A percentile compares a stretch with the other conserved stretches of the same genome.
phyloP scores from a whole-genome alignment of 2,888 invertebrate genomes.

The Lasioglossum figueresi region DNA sequence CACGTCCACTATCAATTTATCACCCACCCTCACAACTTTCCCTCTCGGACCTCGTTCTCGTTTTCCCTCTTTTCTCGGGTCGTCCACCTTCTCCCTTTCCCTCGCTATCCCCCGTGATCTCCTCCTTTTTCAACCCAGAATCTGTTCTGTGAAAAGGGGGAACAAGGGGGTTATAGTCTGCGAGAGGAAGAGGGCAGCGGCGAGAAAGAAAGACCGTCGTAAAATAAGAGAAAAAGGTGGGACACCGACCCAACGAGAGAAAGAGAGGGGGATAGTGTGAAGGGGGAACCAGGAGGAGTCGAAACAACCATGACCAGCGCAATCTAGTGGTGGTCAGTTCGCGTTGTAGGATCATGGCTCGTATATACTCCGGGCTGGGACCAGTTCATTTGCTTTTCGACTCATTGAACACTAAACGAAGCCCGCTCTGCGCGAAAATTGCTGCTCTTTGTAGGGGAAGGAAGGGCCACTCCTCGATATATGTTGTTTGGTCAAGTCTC shows the following conservation, averaged over 20 bases:
- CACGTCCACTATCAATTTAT: slow-evolving; percentile 83
- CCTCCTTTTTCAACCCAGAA: slow-evolving; percentile 57
- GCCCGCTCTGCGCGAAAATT: not conserved
- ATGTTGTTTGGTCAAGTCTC: no score
- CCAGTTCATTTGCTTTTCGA: slow-evolving; percentile 63
- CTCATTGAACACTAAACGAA: slow-evolving; percentile 22
- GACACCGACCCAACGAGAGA: slow-evolving; percentile 41
- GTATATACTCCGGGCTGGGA: slow-evolving; percentile 34
- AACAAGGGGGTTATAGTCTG: slow-evolving; percentile 42
- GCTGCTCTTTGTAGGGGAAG: not conserved
- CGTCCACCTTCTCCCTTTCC: slow-evolving; percentile 65
- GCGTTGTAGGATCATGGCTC: slow-evolving; percentile 58
- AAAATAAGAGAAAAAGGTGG: slow-evolving; percentile 57
- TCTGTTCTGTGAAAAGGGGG: slow-evolving; percentile 42
- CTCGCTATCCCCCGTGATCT: slow-evolving; percentile 68
- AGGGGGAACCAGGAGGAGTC: slow-evolving; percentile 55
- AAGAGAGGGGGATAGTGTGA: slow-evolving; percentile 45
- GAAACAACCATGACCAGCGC: slow-evolving; percentile 81
- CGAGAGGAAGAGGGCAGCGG: slow-evolving; percentile 22
- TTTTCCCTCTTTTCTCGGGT: slow-evolving; percentile 72
- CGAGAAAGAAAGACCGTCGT: slow-evolving; percentile 46
- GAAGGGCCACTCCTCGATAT: not conserved
- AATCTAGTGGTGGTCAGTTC: slow-evolving; percentile 82
- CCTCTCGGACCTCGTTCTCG: slow-evolving; percentile 74
- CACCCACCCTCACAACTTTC: slow-evolving; percentile 78